Base-by-base conservation (phyloP, 2,113 vertebrate species). In the Xiphophorus hellerii region DNA sequence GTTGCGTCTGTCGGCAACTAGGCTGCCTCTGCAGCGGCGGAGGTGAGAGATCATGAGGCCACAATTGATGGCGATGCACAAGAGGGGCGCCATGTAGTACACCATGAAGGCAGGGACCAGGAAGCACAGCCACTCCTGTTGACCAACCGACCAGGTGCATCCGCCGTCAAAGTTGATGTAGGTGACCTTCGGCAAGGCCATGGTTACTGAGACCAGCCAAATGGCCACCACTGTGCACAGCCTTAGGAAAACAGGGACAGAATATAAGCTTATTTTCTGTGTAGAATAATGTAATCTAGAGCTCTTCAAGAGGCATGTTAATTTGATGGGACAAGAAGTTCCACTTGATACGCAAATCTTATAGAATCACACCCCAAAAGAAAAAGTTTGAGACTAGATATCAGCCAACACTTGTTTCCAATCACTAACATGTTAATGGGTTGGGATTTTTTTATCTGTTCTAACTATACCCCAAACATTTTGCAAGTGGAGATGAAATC, bases 151-250 rank as follows among this genome's bases (percentile, higher is more conserved):
- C 93, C 89, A 93, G 3, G 77, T 93, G 78, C 91, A 94, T 8
- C 88, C 81, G 0, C 83, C 82, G 1, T 87, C 76, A 22, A 93
- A 93, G 80, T 89, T 51, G 70, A 94, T 89, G 74, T 93, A 93
- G 60, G 89, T 93, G 83, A 94, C 90, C 73, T 94, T 93, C 10
- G 88, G 92, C 61, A 94, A 60, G 0, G 90, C 93, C 92, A 93
- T 93, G 69, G 91, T 77, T 9, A 94, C 48, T 0, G 84, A 91
- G 17, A 93, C 80, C 62, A 92, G 70, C 89, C 92, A 94, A 73
- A 93, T 91, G 66, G 74, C 84, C 0, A 78, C 73, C 6, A 93
- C 85, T 3, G 75, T 74, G 2, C 75, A 88, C 7, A 87, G 80
- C 72, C 89, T 92, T 79, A 1, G 33, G 70, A 64, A 73, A 48